Base-by-base conservation (phyloP, 2,797 vertebrate genomes). In the Lacerta agilis region DNA sequence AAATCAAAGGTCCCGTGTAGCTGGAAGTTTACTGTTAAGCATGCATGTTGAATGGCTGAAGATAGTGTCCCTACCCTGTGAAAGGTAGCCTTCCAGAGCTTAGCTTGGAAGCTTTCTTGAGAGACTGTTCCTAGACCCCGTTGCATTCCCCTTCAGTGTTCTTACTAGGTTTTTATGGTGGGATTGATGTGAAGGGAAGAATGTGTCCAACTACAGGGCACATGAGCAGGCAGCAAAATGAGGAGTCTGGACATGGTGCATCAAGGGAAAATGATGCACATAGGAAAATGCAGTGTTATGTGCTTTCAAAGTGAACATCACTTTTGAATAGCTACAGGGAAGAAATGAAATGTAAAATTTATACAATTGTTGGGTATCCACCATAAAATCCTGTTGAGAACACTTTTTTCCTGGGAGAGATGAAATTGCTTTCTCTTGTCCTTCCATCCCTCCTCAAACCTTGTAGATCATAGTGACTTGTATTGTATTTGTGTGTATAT, bases 381-480 rank as follows among this genome's bases (percentile, higher is more conserved):
- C 82, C 88, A 55, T 85, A 90, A 90, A 76, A 92, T 95, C 93
- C 91, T 93, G 91, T 85, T 93, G 93, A 95, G 95, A 95, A 94
- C 92, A 94, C 92, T 79, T 90, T 83, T 79, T 82, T 73, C 33
- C 18, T 85, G 88, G 82, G 89, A 89, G 81, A 88, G 67, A 10
- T 67, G 58, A 43, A 8, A 61, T 84, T 94, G 82, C 83, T 25
- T 0, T 0, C 71, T 91, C 81, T 17, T 23, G 66, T 87, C 79
- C 45, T 8, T 92, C 75, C 77, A 1, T 69, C 89, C 71, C 29
- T 88, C 93, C 90, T 90, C 86, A 90, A 89, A 91, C 88, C 78
- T 88, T 69, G 25, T 91, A 61, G 75, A 89, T 91, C 88, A 87
- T 38, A 49, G 11, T 86, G 61, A 41, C 36, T 82, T 77, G 83